These are phyloP conservation scores for Gouania willdenowi DNA, from an alignment of 2,797 vertebrate species.

Conservation along the genomic window DNA sequence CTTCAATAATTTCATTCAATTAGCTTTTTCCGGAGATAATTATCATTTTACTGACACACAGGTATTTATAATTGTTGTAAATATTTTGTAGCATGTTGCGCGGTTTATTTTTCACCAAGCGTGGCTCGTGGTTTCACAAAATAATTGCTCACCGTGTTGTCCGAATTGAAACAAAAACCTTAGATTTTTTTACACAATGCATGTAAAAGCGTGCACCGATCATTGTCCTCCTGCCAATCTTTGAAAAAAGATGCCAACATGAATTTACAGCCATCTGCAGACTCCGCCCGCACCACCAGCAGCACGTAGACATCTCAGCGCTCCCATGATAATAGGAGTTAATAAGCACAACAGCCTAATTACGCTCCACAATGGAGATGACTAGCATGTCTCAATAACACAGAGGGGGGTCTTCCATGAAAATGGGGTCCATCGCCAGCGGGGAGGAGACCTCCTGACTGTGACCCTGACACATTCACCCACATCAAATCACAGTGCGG, in stretches of 20 bases:
- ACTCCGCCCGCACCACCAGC: conserved; percentile 29
- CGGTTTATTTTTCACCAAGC: too few relatives aligned
- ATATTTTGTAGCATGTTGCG: too few relatives aligned
- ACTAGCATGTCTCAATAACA: conserved; percentile 63
- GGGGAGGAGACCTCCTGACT: conserved; percentile 59
- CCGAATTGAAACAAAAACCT: too few relatives aligned
- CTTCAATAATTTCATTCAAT: too few relatives aligned
- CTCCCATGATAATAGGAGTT: conserved; percentile 60
- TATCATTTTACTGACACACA: too few relatives aligned
- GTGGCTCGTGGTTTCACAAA: too few relatives aligned
- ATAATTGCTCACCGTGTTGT: too few relatives aligned
- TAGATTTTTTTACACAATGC: too few relatives aligned
- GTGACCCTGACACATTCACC: conserved; percentile 61
- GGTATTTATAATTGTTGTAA: too few relatives aligned
- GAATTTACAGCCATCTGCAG: conserved; percentile 17
- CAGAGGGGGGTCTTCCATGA: conserved; percentile 52
- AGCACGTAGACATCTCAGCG: conserved; percentile 44
- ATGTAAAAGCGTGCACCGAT: background rate
- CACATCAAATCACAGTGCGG: conserved; percentile 51
- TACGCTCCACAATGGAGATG: conserved; percentile 61
- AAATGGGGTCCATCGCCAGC: conserved; percentile 48
- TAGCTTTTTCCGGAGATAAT: too few relatives aligned
- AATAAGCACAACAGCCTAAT: conserved; percentile 73
- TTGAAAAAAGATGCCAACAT: conserved; percentile 10
- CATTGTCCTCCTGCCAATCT: conserved; percentile 1